These are phyloP conservation scores for Yponomeuta evonymella DNA, from an alignment of 2,888 invertebrate species.

Conservation along the genomic window DNA sequence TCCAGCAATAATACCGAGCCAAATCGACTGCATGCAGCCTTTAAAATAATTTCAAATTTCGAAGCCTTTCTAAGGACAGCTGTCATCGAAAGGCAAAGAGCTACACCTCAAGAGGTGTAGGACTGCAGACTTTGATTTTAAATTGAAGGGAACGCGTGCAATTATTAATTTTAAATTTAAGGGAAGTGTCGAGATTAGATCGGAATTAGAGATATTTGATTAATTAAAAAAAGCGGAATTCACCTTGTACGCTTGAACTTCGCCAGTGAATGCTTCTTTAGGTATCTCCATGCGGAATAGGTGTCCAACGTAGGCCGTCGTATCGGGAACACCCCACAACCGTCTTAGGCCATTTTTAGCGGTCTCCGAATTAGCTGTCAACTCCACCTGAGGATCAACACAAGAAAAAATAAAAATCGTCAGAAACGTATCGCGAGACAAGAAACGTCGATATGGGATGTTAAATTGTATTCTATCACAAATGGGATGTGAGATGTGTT, in stretches of 20 bases:
- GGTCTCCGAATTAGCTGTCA: slow-evolving; percentile 67
- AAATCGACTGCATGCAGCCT: too few species aligned
- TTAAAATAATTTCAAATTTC: too few species aligned
- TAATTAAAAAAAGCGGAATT: slow-evolving; percentile 18
- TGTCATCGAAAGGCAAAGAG: too few species aligned
- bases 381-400: slow-evolving; percentile 50
- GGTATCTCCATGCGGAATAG: slow-evolving; percentile 84
- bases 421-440: background rate
- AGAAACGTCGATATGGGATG: background rate
- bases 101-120: too few species aligned
- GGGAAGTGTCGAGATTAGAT: too few species aligned
- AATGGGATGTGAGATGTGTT: too few species aligned
- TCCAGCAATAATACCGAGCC: too few species aligned
- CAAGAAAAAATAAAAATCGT: background rate
- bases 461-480: background rate
- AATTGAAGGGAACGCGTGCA: too few species aligned
- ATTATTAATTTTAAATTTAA: too few species aligned
- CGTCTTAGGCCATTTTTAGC: slow-evolving; percentile 69
- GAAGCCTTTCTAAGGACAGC: too few species aligned
- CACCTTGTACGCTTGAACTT: slow-evolving; percentile 83
- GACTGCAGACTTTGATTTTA: too few species aligned
- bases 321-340: slow-evolving; percentile 78
- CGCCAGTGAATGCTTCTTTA: slow-evolving; percentile 81
- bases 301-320: slow-evolving; percentile 81
- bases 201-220: too few species aligned